These are phyloP conservation scores for Nemurella pictetii DNA, from an alignment of 2,888 invertebrate genomes.

Conservation along the genomic window DNA sequence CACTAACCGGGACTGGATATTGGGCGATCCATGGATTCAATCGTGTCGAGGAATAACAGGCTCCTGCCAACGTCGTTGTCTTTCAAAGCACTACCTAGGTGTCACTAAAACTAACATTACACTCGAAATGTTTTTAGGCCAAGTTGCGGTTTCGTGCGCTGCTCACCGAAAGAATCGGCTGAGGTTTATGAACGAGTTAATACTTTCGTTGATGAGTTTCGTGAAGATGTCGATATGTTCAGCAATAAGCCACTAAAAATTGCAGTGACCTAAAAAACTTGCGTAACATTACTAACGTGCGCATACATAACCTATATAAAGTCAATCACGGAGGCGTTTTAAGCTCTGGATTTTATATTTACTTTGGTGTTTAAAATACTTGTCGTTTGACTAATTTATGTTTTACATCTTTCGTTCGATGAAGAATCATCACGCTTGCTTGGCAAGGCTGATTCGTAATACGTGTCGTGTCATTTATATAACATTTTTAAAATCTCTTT, in stretches of 20 bases:
- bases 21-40: too few species aligned
- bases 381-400: neutral
- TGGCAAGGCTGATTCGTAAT: neutral
- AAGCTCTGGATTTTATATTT: neutral
- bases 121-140: neutral
- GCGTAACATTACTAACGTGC: neutral
- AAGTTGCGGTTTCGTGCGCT: neutral
- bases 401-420: neutral
- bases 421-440: neutral
- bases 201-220: neutral
- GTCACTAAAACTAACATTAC: too few species aligned
- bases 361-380: constrained; percentile 23
- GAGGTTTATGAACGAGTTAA: neutral
- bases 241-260: neutral
- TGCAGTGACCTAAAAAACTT: neutral
- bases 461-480: neutral
- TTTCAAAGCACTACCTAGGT: neutral
- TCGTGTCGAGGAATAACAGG: neutral
- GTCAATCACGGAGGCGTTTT: neutral
- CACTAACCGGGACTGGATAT: neutral
- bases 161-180: neutral
- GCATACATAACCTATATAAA: neutral
- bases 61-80: neutral
- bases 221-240: neutral
- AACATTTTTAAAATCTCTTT: neutral